These are phyloP conservation scores for Phylloscopus trochilus DNA, from an alignment of 2,113 vertebrate genomes.

Conservation along the genomic window DNA sequence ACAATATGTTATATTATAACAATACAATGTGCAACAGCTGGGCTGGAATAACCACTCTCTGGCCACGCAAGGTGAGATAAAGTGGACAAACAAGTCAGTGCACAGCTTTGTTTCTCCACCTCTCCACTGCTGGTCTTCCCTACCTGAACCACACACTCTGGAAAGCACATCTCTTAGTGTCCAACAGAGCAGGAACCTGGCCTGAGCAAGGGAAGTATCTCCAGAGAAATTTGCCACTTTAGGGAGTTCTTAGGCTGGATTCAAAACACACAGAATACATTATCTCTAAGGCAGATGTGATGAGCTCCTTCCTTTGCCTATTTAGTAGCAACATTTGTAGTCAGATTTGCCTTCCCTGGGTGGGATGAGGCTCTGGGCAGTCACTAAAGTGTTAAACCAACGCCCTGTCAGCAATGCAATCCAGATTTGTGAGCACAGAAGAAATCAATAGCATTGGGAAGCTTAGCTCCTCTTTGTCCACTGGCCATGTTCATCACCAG, in stretches of 20 bases:
- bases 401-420: background rate
- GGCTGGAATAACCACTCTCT: background rate
- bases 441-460: background rate
- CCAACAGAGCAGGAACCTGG: background rate
- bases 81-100: background rate
- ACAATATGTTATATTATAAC: too few species aligned
- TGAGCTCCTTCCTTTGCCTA: background rate
- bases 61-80: background rate
- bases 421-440: background rate
- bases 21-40: rapidly evolving
- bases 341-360: background rate
- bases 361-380: background rate
- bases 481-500: background rate
- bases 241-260: background rate
- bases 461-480: background rate
- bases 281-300: background rate
- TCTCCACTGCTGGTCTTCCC: background rate
- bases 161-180: background rate
- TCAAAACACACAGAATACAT: background rate
- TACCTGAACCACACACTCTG: background rate
- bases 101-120: background rate
- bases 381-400: background rate
- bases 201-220: background rate
- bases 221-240: background rate
- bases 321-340: background rate